Evolutionary conservation across 2,797 vertebrate genomes (phyloP).

Genomic region (Typhlichthys subterraneus): DNA sequence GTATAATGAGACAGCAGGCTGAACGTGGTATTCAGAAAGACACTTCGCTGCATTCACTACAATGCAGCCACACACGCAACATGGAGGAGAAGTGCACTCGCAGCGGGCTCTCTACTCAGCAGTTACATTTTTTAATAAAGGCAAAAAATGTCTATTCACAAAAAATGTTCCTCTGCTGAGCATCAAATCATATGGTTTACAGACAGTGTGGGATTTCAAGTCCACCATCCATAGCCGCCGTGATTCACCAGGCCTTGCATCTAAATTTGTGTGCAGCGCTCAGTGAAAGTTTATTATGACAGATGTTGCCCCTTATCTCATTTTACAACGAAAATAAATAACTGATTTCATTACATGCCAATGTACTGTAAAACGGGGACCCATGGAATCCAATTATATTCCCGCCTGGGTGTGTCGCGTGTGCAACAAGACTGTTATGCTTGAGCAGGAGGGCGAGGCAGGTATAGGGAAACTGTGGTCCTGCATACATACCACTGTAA

Average conservation of each 20-base stretch:
- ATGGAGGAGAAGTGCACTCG: slow-evolving; percentile 26
- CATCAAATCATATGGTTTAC: no score
- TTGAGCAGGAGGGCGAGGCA: slow-evolving; percentile 51
- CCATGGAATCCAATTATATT: slow-evolving; percentile 74
- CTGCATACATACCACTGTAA: slow-evolving; percentile 33
- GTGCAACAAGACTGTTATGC: slow-evolving; percentile 49
- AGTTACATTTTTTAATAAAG: no score
- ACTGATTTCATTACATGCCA: slow-evolving; percentile 74
- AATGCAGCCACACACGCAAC: slow-evolving; percentile 22
- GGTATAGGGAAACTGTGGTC: slow-evolving; percentile 40
- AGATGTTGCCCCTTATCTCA: slow-evolving; percentile 68
- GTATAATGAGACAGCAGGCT: slow-evolving; percentile 72
- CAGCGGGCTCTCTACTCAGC: slow-evolving; percentile 7
- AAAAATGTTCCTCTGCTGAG: no score
- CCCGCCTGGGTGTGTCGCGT: slow-evolving; percentile 56
- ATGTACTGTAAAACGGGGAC: slow-evolving; percentile 70
- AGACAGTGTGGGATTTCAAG: no score
- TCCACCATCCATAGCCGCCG: no score
- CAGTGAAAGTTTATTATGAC: slow-evolving; percentile 59
- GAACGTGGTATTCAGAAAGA: slow-evolving; percentile 47
- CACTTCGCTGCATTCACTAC: slow-evolving; percentile 53
- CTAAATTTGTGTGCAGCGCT: slow-evolving; percentile 56
- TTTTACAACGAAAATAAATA: slow-evolving; percentile 76
- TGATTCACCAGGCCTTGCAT: slow-evolving; percentile 27
- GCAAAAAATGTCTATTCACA: no score